Evolutionary conservation across 2,113 vertebrate species (phyloP), one percentile per base, ranked within the genome.

Genomic region (Eurypyga helias): DNA sequence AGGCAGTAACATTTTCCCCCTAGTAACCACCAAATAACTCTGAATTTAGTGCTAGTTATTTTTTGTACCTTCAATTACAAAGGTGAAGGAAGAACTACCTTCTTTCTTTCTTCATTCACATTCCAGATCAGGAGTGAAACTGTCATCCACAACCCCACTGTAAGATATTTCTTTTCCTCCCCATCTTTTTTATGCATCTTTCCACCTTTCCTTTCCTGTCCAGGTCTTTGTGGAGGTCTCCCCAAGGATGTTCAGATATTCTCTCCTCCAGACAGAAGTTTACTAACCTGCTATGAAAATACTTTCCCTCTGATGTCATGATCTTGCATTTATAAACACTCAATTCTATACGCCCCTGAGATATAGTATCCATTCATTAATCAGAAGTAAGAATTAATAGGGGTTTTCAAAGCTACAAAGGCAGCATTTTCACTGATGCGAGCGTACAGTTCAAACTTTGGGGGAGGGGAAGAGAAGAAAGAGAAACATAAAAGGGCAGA

Each of bases 401-500:
- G 13, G 55, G 54, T 38, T 76, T 95, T 87, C 89, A 84, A 57
- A 72, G 88, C 94, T 84, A 89, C 73, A 92, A 82, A 89, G 79
- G 71, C 94, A 94, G 87, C 81, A 83, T 79, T 87, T 93, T 64
- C 83, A 70, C 48, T 66, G 58, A 94, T 90, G 82, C 54, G 65
- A 95, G 73, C 4, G 0, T 57, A 62, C 70, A 38, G 73, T 87
- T 93, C 89, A 75, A 85, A 41, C 69, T 93, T 34, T 66, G 71
- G 87, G 92, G 94, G 94, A 96, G 94, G 96, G 93, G 91, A 96
- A 84, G 76, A 95, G 89, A 95, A 96, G 83, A 86, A 88, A 83
- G 89, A 88, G 87, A 91, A 97, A 97, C 95, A 97, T 96, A 97
- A 97, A 97, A 96, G 96, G 95, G 80, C 95, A 97, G 94, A 96